phyloP scores from a whole-genome alignment of 2,113 vertebrate genomes.

The Ariopsis seemanni region DNA sequence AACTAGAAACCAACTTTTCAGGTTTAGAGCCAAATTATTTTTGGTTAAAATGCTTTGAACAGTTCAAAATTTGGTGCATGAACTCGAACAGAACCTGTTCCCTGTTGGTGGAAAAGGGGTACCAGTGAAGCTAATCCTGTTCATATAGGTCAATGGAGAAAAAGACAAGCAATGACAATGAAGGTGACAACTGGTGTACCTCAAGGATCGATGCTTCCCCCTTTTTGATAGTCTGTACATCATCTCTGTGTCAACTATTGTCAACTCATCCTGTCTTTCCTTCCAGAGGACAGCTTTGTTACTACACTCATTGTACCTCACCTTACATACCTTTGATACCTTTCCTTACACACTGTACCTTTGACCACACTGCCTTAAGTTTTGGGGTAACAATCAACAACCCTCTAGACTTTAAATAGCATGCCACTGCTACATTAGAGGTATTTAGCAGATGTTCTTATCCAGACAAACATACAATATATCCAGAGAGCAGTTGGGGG shows the following conservation, averaged over 20 bases:
- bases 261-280: neutral
- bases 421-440: too few relatives aligned
- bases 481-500: too few relatives aligned
- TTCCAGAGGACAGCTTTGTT: too few relatives aligned
- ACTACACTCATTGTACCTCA: neutral
- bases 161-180: neutral
- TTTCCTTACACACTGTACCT: too few relatives aligned
- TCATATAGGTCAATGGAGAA: neutral
- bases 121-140: neutral
- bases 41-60: too few relatives aligned
- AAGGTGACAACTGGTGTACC: neutral
- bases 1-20: neutral
- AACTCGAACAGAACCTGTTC: too few relatives aligned
- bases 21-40: too few relatives aligned
- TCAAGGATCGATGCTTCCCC: neutral
- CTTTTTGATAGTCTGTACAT: neutral
- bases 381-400: neutral
- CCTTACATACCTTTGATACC: neutral
- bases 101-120: too few relatives aligned
- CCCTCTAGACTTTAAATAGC: neutral
- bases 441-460: too few relatives aligned
- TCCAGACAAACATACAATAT: too few relatives aligned
- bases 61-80: too few relatives aligned
- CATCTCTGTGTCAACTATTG: neutral
- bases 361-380: neutral